Percentiles rank a stretch among this genome's conserved stretches.
Evolutionary conservation across 35 echinoderm and acorn worm species (phyloP).

Genomic region (Ophiothrix spiculata): DNA sequence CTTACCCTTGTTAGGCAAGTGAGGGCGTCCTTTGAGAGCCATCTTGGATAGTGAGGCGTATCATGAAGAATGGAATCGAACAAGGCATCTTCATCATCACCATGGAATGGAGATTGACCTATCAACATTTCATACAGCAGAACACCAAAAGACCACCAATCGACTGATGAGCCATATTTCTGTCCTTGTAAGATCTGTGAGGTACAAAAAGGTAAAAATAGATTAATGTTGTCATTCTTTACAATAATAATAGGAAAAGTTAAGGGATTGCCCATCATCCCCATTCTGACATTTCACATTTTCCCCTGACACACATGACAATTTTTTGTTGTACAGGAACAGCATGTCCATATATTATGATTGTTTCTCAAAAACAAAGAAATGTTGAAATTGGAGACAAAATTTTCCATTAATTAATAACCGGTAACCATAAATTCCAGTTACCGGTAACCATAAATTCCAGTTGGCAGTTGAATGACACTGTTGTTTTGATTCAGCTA

Average conservation of each 20-base stretch:
- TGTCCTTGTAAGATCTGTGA: constrained; percentile 81
- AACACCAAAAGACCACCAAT: constrained; percentile 99
- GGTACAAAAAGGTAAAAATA: neutral
- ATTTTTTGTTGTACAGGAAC: neutral
- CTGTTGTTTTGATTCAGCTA: no score
- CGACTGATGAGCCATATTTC: constrained; percentile 85
- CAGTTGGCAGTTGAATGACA: no score
- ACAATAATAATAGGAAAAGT: neutral
- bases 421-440: no score
- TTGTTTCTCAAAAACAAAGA: neutral
- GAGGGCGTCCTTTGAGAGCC: constrained; percentile 73
- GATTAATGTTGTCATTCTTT: neutral
- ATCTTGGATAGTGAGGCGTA: constrained; percentile 72
- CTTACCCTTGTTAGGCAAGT: constrained; percentile 73
- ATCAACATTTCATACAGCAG: constrained; percentile 99
- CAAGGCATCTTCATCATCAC: constrained; percentile 91
- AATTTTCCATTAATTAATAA: no score
- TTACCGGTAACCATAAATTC: no score
- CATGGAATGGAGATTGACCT: constrained; percentile 99
- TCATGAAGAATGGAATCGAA: constrained; percentile 99
- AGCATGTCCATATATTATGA: neutral
- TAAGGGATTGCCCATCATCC: neutral
- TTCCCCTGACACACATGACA: no score
- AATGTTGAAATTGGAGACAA: no score
- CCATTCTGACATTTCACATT: neutral